Evolutionary conservation across 2,888 invertebrate species (phyloP), one percentile per base, ranked within the genome.

Genomic region (Slavum lentiscoides): DNA sequence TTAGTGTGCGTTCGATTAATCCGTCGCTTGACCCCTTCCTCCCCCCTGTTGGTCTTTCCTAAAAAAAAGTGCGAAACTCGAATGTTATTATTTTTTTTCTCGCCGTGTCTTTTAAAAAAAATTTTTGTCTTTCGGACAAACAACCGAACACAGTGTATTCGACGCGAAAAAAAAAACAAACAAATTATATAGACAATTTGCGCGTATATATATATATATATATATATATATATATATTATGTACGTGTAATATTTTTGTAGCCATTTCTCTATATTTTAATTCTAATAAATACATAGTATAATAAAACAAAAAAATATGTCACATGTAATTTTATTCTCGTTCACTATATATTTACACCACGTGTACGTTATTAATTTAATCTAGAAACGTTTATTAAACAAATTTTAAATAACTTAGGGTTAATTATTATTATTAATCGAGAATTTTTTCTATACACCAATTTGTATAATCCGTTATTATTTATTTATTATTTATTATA

Each of bases 401-500:
- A 23, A 75, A 75, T 67, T 67, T 66, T 43, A 37, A 64, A 30
- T 30, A 64, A 64, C 64, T 67, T 75, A 75, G 75, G 75, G 43
- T 75, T 67, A 61, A 76, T 68, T 55, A 23, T 64, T 43, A 72
- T 62, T 69, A 69, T 77, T 77, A 70, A 80, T 80, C 39, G 53
- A 80, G 53, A 80, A 70, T 80, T 80, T 80, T n/a, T 70, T 80
- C 70, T 70, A 80, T 70, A 80, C 77, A 80, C 77, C 77, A 80
- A 80, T 70, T 62, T 70, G 70, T 70, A 80, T 70, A 69, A 80
- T 75, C 58, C 49, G 58, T 75, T 64, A 74, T 74, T 74, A 74
- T 74, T 74, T 53, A 53, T 53, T 59, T 72, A 70, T 72, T 59
- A 58, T 70, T 70, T 59, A 70, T 73, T 73, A 75, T 66, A 75